phyloP scores from a whole-genome alignment of 2,797 vertebrate species.

The Mus caroli region DNA sequence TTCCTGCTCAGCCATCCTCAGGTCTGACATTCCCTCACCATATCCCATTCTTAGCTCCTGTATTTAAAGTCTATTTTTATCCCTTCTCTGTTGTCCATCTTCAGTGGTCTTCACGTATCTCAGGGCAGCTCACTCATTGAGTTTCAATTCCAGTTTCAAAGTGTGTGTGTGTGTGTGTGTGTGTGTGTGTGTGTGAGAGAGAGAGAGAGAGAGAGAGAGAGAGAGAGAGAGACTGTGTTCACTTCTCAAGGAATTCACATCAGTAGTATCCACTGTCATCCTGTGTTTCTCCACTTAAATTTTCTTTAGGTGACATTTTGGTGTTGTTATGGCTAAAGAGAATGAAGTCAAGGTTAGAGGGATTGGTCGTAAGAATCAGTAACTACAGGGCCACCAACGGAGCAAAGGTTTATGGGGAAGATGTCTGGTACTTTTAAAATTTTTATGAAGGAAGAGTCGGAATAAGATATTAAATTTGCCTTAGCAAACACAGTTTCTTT shows the following conservation, averaged over 20 bases:
- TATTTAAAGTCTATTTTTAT: background rate
- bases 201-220: no score
- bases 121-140: background rate
- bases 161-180: background rate
- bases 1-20: background rate
- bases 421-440: background rate
- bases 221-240: background rate
- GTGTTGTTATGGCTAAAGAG: background rate
- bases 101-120: background rate
- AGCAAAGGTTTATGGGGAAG: constrained; percentile 7
- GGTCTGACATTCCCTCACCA: background rate
- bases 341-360: background rate
- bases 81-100: background rate
- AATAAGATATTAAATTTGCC: constrained; percentile 54
- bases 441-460: background rate
- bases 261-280: background rate
- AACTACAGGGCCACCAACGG: background rate
- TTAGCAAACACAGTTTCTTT: constrained; percentile 22
- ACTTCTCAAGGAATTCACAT: background rate
- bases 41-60: background rate
- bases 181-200: no score
- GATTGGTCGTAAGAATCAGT: background rate
- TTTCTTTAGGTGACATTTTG: constrained; percentile 13
- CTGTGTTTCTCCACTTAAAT: background rate
- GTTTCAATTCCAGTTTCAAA: background rate